phyloP scores from a whole-genome alignment of 2,888 invertebrate genomes.

The Rhimphoctona megacephalus region DNA sequence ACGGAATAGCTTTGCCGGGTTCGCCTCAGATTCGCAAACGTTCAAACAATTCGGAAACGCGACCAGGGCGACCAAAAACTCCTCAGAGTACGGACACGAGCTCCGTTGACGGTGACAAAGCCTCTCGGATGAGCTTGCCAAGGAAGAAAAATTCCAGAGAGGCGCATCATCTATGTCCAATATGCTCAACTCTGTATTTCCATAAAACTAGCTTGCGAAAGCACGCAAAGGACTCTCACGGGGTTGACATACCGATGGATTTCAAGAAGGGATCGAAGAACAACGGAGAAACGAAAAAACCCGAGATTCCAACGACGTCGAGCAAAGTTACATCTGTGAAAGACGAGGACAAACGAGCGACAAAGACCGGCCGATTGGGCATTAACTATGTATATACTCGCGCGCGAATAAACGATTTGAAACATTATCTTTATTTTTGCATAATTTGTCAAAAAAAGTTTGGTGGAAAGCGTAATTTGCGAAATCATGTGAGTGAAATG shows the following conservation, averaged over 20 bases:
- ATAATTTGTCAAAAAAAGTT: not conserved
- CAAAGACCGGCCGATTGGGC: not conserved
- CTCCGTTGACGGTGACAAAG: slow-evolving; percentile 9
- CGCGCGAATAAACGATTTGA: not conserved
- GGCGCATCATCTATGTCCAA: not conserved
- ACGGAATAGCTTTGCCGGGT: slow-evolving; percentile 74
- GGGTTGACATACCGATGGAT: not conserved
- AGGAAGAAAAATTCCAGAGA: not conserved
- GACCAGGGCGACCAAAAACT: slow-evolving; percentile 17
- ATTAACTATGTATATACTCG: slow-evolving; percentile 12
- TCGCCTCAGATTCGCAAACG: slow-evolving; percentile 40
- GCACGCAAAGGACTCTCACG: slow-evolving; percentile 27
- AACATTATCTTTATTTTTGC: not conserved
- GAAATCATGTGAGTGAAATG: not conserved
- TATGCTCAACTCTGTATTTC: not conserved
- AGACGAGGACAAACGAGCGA: not conserved
- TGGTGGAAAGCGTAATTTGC: not conserved
- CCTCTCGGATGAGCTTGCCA: not conserved
- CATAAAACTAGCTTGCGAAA: slow-evolving; percentile 2
- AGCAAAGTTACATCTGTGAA: not conserved
- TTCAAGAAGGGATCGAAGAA: not conserved
- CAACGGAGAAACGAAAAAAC: not conserved
- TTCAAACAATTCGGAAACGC: slow-evolving; percentile 12
- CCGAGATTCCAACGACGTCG: not conserved
- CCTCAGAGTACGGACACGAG: slow-evolving; percentile 7